phyloP scores from a whole-genome alignment of 2,888 invertebrate genomes.

The Zeuzera pyrina region DNA sequence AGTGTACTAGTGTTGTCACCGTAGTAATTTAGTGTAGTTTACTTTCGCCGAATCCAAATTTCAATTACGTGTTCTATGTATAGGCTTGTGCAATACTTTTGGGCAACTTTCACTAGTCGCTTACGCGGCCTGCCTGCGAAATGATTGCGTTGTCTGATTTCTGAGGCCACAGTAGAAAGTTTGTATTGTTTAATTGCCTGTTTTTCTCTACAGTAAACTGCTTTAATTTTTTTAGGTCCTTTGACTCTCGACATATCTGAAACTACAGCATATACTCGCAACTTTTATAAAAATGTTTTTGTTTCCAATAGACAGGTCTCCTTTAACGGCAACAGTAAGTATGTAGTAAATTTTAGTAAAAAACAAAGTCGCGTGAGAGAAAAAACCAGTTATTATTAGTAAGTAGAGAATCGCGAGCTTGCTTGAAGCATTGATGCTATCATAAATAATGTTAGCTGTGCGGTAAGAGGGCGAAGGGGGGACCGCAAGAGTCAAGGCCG shows the following conservation, averaged over 20 bases:
- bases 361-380: conserved; percentile 65
- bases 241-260: too few species aligned
- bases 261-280: too few species aligned
- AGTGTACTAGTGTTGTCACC: too few species aligned
- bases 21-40: conserved; percentile 24
- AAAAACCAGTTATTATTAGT: conserved; percentile 71
- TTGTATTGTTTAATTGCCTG: conserved; percentile 15
- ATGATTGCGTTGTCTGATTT: conserved; percentile 55
- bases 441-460: conserved; percentile 69
- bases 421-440: conserved; percentile 66
- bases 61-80: conserved; percentile 53
- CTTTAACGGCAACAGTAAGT: too few species aligned
- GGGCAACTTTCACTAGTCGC: conserved; percentile 66
- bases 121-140: conserved; percentile 65
- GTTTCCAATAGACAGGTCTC: too few species aligned
- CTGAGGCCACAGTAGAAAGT: conserved; percentile 64
- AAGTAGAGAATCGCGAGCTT: conserved; percentile 64
- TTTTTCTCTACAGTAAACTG: too few species aligned
- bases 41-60: conserved; percentile 68
- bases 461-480: conserved; percentile 30
- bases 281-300: too few species aligned
- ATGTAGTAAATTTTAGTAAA: too few species aligned
- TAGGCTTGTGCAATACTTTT: conserved; percentile 69
- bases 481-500: conserved; percentile 79
- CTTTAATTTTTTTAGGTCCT: too few species aligned